Conservation (phyloP, 2,113 vertebrate genomes). For the Thoracochromis brauschi region DNA sequence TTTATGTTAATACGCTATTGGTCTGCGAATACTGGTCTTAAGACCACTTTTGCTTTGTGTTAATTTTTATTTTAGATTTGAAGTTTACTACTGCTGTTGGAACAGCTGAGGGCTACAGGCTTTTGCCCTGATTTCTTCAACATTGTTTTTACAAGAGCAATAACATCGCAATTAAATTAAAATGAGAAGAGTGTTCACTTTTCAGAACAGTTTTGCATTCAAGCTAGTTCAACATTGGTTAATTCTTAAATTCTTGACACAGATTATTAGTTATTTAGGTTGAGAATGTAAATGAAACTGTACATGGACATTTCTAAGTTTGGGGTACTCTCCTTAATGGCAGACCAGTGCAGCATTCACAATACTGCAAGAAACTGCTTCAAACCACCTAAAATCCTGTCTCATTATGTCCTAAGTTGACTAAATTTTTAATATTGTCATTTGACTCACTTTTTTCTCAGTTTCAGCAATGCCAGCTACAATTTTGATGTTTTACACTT, state of each 20-base stretch:
- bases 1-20: neutral
- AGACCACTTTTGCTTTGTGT: neutral
- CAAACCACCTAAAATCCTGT: neutral
- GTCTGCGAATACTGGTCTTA: neutral
- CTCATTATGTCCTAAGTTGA: neutral
- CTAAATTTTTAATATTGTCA: neutral
- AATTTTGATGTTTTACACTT: neutral
- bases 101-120: neutral
- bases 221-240: neutral
- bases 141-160: neutral
- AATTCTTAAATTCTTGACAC: neutral
- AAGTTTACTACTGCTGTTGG: neutral
- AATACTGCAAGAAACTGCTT: neutral
- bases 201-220: neutral
- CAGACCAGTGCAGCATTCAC: neutral
- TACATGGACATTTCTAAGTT: neutral
- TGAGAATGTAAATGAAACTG: neutral
- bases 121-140: neutral
- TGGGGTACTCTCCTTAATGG: neutral
- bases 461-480: neutral
- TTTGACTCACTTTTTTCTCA: neutral
- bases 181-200: neutral
- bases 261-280: neutral
- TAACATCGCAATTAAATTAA: neutral
- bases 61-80: neutral